Evolutionary conservation across 2,888 invertebrate species (phyloP).

Genomic region (Microplitis manilae): DNA sequence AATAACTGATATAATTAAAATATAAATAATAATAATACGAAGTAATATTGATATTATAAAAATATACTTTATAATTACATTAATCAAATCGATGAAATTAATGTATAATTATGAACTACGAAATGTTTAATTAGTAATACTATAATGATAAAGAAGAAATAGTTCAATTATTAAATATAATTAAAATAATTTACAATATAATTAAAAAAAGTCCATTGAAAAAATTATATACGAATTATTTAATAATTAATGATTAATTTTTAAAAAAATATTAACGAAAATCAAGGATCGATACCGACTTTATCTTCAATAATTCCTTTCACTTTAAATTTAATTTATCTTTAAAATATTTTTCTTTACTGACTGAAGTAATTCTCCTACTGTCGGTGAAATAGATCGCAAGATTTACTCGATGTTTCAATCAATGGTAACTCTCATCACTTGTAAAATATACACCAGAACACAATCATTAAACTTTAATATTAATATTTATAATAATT

Average conservation of each 20-base stretch:
- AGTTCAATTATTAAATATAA: background rate
- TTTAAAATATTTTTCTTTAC: background rate
- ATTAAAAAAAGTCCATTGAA: background rate
- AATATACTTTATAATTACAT: constrained; percentile 21
- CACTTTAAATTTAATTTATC: background rate
- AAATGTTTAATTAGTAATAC: background rate
- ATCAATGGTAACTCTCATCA: constrained; percentile 30
- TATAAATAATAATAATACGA: constrained; percentile 4
- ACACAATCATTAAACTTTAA: background rate
- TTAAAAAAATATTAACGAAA: background rate
- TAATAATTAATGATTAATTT: background rate
- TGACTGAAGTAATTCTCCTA: constrained; percentile 6
- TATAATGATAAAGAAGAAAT: background rate
- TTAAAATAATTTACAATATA: constrained; percentile 5
- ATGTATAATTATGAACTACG: background rate
- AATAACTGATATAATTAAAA: background rate
- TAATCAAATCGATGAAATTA: background rate
- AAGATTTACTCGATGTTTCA: constrained; percentile 5
- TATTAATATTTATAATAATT: constrained; percentile 44
- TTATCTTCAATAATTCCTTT: background rate
- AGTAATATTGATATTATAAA: background rate
- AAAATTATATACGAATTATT: background rate
- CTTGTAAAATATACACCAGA: constrained; percentile 1
- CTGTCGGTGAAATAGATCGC: constrained; percentile 33
- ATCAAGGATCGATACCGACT: constrained; percentile 2